phyloP scores from a whole-genome alignment of 2,797 vertebrate genomes.

The Cossypha dichroa region DNA sequence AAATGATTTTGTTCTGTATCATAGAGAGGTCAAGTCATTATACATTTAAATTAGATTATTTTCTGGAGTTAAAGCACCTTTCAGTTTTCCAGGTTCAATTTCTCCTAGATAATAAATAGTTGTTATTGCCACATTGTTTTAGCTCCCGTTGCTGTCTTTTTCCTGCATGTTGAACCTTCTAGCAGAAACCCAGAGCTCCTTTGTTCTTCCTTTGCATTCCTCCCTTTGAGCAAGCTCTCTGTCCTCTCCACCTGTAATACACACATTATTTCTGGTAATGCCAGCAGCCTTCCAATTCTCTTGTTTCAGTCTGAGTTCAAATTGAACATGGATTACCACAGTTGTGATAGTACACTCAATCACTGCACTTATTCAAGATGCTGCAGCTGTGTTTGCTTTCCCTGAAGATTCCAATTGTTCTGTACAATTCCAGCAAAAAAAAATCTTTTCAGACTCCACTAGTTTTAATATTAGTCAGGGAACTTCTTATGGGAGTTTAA shows the following conservation, averaged over 20 bases:
- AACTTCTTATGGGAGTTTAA: neutral
- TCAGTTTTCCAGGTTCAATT: neutral
- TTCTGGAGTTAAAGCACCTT: neutral
- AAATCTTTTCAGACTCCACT: slow-evolving; percentile 29
- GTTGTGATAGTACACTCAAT: neutral
- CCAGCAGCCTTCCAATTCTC: neutral
- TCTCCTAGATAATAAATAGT: neutral
- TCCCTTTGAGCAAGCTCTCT: neutral
- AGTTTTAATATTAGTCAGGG: slow-evolving; percentile 34
- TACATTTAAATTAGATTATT: neutral
- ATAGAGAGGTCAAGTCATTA: neutral
- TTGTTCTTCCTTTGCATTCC: neutral
- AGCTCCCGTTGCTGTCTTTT: neutral
- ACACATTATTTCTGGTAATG: neutral
- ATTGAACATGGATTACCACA: neutral
- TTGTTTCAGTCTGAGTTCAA: neutral
- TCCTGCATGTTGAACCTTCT: neutral
- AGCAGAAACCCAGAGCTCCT: neutral
- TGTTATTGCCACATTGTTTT: neutral
- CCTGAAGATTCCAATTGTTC: slow-evolving; percentile 17
- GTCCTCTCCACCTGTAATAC: neutral
- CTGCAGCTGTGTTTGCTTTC: slow-evolving; percentile 56
- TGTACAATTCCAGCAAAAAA: slow-evolving; percentile 21
- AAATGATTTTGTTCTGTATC: neutral
- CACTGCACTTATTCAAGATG: neutral